A percentile compares a stretch with the other conserved stretches of the same genome.
phyloP scores from a whole-genome alignment of 2,797 vertebrate genomes.

The Hydrocynus forskahlii region DNA sequence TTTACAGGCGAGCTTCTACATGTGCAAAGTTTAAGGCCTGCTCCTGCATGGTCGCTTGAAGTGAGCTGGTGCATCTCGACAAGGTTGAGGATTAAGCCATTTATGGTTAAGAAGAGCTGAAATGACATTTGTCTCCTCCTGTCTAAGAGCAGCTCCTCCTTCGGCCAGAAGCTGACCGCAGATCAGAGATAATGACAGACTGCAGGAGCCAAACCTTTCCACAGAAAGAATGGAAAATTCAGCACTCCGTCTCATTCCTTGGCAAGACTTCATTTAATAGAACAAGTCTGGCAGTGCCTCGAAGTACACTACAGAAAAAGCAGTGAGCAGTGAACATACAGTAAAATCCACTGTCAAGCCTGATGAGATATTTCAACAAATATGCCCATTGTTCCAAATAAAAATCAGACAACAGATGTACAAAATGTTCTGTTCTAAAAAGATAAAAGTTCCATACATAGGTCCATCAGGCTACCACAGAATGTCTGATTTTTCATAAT shows the following conservation, averaged over 20 bases:
- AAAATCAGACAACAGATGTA: not conserved
- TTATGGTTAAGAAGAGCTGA: slow-evolving; percentile 42
- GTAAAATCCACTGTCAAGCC: not conserved
- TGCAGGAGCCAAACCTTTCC: slow-evolving; percentile 36
- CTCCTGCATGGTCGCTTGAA: not conserved
- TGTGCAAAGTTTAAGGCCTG: slow-evolving; percentile 24
- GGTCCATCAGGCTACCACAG: not conserved
- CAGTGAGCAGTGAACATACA: not conserved
- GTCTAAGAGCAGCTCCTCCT: not conserved
- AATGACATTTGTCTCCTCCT: slow-evolving; percentile 3
- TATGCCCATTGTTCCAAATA: not conserved
- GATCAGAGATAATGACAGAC: slow-evolving; percentile 46
- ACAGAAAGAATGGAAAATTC: slow-evolving; percentile 45
- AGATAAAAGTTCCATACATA: not conserved
- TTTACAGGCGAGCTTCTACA: slow-evolving; percentile 22
- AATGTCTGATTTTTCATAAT: no score
- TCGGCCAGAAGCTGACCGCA: slow-evolving; percentile 34
- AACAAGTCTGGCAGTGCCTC: slow-evolving; percentile 13
- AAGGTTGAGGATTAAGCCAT: slow-evolving; percentile 37
- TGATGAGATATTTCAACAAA: not conserved
- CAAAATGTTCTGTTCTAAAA: not conserved
- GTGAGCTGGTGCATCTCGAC: slow-evolving; percentile 22
- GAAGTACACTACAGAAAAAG: slow-evolving; percentile 8
- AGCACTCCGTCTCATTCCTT: slow-evolving; percentile 1
- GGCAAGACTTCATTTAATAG: slow-evolving; percentile 10